Evolutionary conservation across 1,140 invertebrate genomes (phyloP), one percentile per base, ranked within the genome.

Genomic region (Philopotamus ludificatus): DNA sequence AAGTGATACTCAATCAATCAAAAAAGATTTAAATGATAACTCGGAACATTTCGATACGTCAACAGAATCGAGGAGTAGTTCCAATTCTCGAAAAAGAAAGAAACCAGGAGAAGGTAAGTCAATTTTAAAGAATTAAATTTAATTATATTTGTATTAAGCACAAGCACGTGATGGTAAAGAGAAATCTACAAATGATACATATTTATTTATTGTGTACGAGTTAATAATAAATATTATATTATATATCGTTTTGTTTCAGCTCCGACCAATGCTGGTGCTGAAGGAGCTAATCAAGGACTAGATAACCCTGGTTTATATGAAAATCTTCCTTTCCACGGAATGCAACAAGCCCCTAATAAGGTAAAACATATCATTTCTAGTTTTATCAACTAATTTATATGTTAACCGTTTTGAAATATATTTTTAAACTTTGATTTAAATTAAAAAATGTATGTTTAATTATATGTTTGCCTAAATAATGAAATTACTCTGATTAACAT

Each of bases 271-370:
- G 79, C 75, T 68, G 77, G 74, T 78, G 79, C 75, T 78, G 80
- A 80, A 77, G 73, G 72, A 63, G 72, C 72, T 69, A 45, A 26
- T 49, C 16, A 44, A 8, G 68, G 66, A 7, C 63, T 62, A 28
- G 65, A 70, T 18, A 70, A 70, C 45, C 68, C 68, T 1, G 65
- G 65, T 7, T 47, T 62, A 78, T 95, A 95, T 83, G 93, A 95
- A 82, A 95, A 95, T 79, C 84, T 95, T 74, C 92, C 93, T 63
- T 95, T 95, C 84, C 92, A 95, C 77, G 92, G 92, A 72, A 87
- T 94, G 72, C 91, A 93, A 81, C 89, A 90, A 74, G 89, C 92
- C 68, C 91, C 91, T 72, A 93, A 93, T 77, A 94, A 94, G 89
- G 93, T 95, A 86, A 81, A 41, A 3, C 15, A 49, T 16, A 16